Base-by-base conservation (phyloP, 2,888 invertebrate genomes). In the Oscheius sp. region DNA sequence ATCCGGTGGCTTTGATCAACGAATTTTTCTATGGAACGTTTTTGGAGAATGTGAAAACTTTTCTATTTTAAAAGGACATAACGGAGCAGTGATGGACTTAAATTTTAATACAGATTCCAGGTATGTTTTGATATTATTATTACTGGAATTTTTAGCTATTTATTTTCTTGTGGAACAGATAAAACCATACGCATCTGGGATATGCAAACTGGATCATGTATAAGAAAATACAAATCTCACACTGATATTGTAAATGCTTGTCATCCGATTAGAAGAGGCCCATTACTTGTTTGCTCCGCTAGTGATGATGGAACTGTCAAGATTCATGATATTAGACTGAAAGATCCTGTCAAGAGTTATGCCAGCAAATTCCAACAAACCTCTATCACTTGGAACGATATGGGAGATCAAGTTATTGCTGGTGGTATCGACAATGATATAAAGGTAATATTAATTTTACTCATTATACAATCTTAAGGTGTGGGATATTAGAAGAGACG, bases 41-140 rank as follows among this genome's bases (percentile, higher is more conserved):
- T 96, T 95, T 86, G 97, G 95, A 0, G 96, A 98, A 87, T 98
- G 98, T 88, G 96, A 97, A 85, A 99, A 98, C 87, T 91, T 96
- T 76, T 93, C 94, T 83, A 92, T 93, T 23, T 91, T 99, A 91
- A 91, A 91, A 20, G 96, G 96, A 0, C 98, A 99, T 88, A 93
- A 93, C 0, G 98, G 97, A 0, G 95, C 96, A 1, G 90, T 98
- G 1, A 92, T 95, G 91, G 96, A 99, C 87, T 89, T 97, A 10
- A 88, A 89, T 52, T 90, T 87, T 78, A 85, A 84, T 42, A 82
- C 86, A 4, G 88, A 74, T 55, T 63, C 74, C 1, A 58, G 70
- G 53, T 69, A 33, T 20, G 27, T n/a, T 15, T 42, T 15, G 20
- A 61, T 45, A 5, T 17, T 57, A 33, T 12, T 6, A 64, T 27